These are phyloP conservation scores for Leptobrachium leishanense DNA, from an alignment of 2,113 vertebrate genomes.

Conservation along the genomic window DNA sequence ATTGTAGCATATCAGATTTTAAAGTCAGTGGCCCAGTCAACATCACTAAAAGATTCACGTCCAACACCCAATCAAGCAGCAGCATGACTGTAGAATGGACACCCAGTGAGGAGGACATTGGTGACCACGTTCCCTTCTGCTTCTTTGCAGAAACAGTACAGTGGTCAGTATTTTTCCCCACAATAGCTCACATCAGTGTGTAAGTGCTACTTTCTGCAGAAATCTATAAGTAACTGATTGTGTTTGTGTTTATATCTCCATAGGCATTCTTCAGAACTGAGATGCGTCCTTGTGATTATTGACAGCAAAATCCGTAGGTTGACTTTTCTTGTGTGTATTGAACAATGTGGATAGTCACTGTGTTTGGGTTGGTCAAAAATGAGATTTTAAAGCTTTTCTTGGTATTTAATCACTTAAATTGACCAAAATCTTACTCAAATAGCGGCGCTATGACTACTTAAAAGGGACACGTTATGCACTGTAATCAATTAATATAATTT, in stretches of 20 bases:
- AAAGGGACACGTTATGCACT: no score
- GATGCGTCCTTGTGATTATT: constrained; percentile 58
- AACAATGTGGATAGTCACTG: no score
- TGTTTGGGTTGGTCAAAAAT: no score
- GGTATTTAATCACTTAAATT: no score
- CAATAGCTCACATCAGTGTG: no score
- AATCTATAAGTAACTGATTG: not conserved
- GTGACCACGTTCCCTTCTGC: constrained; percentile 61
- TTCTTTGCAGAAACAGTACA: constrained; percentile 64
- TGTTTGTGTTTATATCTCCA: not conserved
- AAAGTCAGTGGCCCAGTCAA: constrained; percentile 67
- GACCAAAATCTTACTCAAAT: no score
- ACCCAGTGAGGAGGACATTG: constrained; percentile 50
- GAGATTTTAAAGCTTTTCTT: no score
- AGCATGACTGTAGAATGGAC: constrained; percentile 59
- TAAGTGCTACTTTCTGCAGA: no score
- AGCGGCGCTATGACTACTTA: no score
- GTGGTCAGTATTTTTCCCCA: constrained; percentile 51
- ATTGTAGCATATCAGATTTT: constrained; percentile 62
- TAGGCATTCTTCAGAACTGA: constrained; percentile 64
- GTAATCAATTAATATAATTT: no score
- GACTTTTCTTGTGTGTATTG: not conserved
- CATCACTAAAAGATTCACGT: constrained; percentile 59
- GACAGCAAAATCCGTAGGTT: not conserved
- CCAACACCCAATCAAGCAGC: not conserved